Conservation (phyloP, 1,140 invertebrate species). For the Lamellibrachia luymesi region DNA sequence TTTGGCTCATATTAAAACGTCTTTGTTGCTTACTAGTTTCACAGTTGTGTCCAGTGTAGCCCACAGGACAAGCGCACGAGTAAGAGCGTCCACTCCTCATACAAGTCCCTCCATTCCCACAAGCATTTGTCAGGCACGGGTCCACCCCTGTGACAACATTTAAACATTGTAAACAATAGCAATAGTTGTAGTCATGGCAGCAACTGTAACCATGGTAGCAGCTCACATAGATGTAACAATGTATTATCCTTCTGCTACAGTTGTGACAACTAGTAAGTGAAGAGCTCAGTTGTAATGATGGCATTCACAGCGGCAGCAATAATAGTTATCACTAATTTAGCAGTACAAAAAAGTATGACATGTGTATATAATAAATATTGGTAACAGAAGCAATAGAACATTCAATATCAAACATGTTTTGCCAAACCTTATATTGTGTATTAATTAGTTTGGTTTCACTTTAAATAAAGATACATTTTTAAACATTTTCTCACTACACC, state of each 20-base stretch:
- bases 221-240: neutral
- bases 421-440: no score
- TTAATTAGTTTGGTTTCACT: no score
- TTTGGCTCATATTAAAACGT: no score
- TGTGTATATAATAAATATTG: neutral
- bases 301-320: neutral
- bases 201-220: neutral
- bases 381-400: no score
- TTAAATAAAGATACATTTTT: neutral
- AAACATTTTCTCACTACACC: no score
- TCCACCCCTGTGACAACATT: neutral
- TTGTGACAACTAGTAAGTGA: neutral
- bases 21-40: constrained; percentile 34
- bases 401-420: no score
- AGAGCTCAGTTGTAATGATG: neutral
- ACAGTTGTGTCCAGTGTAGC: constrained; percentile 48
- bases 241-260: neutral
- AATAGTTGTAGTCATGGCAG: neutral
- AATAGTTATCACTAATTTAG: neutral
- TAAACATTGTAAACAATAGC: neutral
- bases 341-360: neutral
- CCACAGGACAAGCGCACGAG: constrained; percentile 26
- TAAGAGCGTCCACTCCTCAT: constrained; percentile 8
- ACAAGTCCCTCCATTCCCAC: constrained; percentile 23
- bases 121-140: constrained; percentile 21